phyloP scores from a whole-genome alignment of 2,113 vertebrate genomes.

The Oryzias celebensis region DNA sequence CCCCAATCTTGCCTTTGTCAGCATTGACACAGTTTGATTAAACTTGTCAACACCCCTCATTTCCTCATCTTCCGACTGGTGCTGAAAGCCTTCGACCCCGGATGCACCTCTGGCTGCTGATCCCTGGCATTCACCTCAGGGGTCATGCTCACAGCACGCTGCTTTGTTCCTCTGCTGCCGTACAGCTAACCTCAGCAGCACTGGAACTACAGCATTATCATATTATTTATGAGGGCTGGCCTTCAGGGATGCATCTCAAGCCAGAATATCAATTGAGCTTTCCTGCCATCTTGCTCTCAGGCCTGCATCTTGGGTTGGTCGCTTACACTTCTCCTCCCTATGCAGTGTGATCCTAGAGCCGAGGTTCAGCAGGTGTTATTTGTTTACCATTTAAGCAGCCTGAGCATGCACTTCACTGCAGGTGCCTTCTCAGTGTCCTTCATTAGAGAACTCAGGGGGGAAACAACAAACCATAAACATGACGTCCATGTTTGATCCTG shows the following conservation, averaged over 20 bases:
- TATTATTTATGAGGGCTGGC: slow-evolving; percentile 72
- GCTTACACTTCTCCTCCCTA: slow-evolving; percentile 36
- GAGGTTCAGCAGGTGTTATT: slow-evolving; percentile 43
- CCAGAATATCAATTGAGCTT: slow-evolving; percentile 70
- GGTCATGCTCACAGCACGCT: slow-evolving; percentile 48
- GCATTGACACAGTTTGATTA: slow-evolving; percentile 64
- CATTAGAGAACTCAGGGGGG: slow-evolving; percentile 34
- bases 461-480: slow-evolving; percentile 9
- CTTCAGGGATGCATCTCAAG: slow-evolving; percentile 67
- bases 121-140: slow-evolving; percentile 51
- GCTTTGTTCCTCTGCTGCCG: slow-evolving; percentile 59
- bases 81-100: slow-evolving; percentile 43
- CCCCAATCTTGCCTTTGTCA: slow-evolving; percentile 58
- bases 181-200: slow-evolving; percentile 70
- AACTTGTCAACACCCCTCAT: slow-evolving; percentile 61
- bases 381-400: slow-evolving; percentile 48
- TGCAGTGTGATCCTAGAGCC: slow-evolving; percentile 49
- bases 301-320: slow-evolving; percentile 43
- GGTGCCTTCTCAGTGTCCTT: slow-evolving; percentile 17
- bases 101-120: slow-evolving; percentile 37
- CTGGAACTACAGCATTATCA: slow-evolving; percentile 67
- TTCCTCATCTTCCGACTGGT: slow-evolving; percentile 28
- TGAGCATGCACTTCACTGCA: slow-evolving; percentile 14
- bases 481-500: slow-evolving; percentile 32
- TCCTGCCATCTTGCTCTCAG: slow-evolving; percentile 41